Evolutionary conservation across 2,888 invertebrate genomes (phyloP), one percentile per base, ranked within the genome.

Genomic region (Mythimna loreyi): DNA sequence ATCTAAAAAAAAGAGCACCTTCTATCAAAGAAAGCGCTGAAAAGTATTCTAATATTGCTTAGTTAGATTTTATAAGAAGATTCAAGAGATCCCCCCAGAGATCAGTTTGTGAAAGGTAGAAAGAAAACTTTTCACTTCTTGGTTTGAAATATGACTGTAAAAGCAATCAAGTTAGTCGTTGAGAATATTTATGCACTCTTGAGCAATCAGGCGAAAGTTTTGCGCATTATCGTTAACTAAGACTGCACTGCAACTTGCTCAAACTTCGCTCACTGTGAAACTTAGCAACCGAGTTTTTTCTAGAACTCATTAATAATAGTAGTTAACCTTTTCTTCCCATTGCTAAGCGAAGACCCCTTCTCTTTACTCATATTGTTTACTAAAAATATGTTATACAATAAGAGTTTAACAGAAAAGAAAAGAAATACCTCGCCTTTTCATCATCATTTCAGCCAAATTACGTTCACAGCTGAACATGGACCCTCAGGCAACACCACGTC

Each of bases 181-280:
- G 16, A 57, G 8, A 30, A 13, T 58, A 73, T 68, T 64, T 67
- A 43, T 40, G 64, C 30, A 56, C 33, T 62, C 50, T 70, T 40
- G 23, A 59, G 56, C 9, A 58, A 50, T 59, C 19, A 28, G 21
- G 43, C 47, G 61, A 43, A 68, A 74, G 61, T 71, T 62, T 53
- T 47, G 53, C 59, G 16, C 67, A 76, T 70, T 67, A 75, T 62
- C 58, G 56, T 62, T 67, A 75, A 33, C 60, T 30, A 30, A 64
- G 33, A 60, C 57, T 58, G 56, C 59, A 66, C 52, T 61, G 40
- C 23, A 57, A 73, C 19, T 57, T 43, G 43, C 28, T 36, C 66
- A 49, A 55, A 62, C 58, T 45, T 57, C 28, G 9, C 11, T 30
- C 30, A 47, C 50, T 30, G 47, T 36, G 30, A 45, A 62, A 75